Base-by-base conservation (phyloP, 2,797 vertebrate genomes). In the Holocentrus rufus region DNA sequence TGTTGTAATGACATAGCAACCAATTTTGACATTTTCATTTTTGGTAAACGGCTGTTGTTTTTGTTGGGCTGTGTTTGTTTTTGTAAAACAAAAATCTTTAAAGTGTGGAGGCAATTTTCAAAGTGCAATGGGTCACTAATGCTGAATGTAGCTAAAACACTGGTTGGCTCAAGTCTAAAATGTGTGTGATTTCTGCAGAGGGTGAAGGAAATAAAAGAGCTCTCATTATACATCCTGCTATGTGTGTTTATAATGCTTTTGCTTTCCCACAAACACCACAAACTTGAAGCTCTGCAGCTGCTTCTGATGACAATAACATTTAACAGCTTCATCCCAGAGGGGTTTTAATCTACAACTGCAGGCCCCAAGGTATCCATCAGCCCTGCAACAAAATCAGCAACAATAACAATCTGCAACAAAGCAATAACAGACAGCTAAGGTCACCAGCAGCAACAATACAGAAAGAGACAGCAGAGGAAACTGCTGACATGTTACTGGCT, bases 271-370 rank as follows among this genome's bases (percentile, higher is more conserved):
- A 66, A 39, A 23, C 17, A 27, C 57, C 52, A 61, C 39, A 50
- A 55, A 73, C 77, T 56, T 64, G 74, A 55, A 77, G 80, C 65
- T 63, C 30, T 47, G 65, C 77, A 76, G 64, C 72, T 79, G 80
- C 77, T 56, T 80, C 64, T 82, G 68, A 85, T 65, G 70, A 65
- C 69, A 79, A 65, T 66, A 79, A 65, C 73, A 79, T 82, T 85
- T 78, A 81, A 69, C 76, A 68, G 61, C 52, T 7, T 18, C 4
- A 54, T 81, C 79, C 79, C 74, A 70, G 49, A 67, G 62, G 72
- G 62, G 15, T 47, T 75, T 55, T 42, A 79, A 82, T 86, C 55
- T 76, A 58, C 65, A 83, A 80, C 75, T 52, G 36, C 61, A 74
- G 22, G 13, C 72, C 77, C 69, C 17, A 7, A 55, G 69, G 75